Evolutionary conservation across 1,140 invertebrate genomes (phyloP), one percentile per base, ranked within the genome.

Genomic region (Megathymus violae): DNA sequence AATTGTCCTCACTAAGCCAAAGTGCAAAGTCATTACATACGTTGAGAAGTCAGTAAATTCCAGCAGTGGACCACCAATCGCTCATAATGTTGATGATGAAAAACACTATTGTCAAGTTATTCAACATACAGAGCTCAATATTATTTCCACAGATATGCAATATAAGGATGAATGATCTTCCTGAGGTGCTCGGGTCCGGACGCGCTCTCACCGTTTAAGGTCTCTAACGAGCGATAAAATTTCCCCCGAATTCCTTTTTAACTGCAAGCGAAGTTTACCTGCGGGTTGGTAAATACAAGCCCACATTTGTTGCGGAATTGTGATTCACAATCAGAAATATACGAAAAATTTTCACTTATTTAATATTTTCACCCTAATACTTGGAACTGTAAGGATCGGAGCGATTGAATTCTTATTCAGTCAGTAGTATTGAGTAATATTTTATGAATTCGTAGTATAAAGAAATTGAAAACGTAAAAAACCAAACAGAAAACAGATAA

Each of bases 201-300:
- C 60, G 71, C 60, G 71, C 61, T 68, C 58, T 66, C 62, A 50
- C 58, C 71, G 68, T 73, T 80, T 80, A 76, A 81, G 74, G 83
- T 85, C 79, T 75, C 82, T 88, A 87, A 88, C 84, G 82, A 84
- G 76, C 79, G 74, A 85, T 86, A 86, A 86, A 85, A 88, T 76
- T 36, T 84, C 70, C 67, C 54, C 75, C 74, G 70, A 79, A 86
- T 82, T 85, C 74, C 78, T 88, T 83, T 86, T 84, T 84, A 84
- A 84, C 78, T 79, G 83, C 72, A 79, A 68, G 64, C 74, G 65
- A 64, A 80, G 80, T 86, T 86, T 82, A 82, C 83, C 81, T 84
- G 80, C 75, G 82, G 84, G 79, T 77, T 34, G 68, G 79, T 78
- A 85, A 82, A 85, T 82, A 87, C 69, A 59, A 64, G 62, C 80